Conservation (phyloP, 2,797 vertebrate genomes). For the Corythornis leucogaster region DNA sequence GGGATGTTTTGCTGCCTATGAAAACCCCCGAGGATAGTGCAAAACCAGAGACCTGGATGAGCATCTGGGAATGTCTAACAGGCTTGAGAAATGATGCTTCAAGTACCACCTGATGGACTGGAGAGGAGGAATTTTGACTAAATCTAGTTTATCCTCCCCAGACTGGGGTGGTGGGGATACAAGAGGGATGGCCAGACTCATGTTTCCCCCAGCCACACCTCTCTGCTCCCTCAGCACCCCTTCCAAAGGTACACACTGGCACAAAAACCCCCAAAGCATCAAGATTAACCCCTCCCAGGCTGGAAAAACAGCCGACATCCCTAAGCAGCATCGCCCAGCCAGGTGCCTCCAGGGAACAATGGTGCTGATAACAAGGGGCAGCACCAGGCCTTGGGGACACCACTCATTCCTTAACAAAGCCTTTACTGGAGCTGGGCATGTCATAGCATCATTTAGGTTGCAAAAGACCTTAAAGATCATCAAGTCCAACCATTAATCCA, state of each 20-base stretch:
- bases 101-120: background rate
- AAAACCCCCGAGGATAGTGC: background rate
- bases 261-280: no score
- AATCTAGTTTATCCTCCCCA: background rate
- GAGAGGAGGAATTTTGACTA: background rate
- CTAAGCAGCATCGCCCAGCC: background rate
- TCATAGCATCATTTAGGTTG: background rate
- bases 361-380: background rate
- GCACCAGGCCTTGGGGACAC: background rate
- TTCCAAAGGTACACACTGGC: background rate
- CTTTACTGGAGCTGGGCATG: rapidly evolving
- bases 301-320: background rate
- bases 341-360: background rate
- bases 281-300: background rate
- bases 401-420: background rate
- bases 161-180: background rate
- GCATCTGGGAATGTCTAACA: background rate
- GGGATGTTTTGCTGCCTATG: background rate
- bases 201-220: rapidly evolving
- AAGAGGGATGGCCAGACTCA: background rate
- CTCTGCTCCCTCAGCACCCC: background rate
- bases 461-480: no score
- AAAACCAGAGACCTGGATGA: background rate
- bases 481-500: no score
- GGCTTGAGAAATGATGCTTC: background rate